Percentiles rank a stretch among this genome's conserved stretches.
These are phyloP conservation scores for Ochotona curzoniae DNA, from an alignment of 2,113 vertebrate genomes.

Conservation along the genomic window DNA sequence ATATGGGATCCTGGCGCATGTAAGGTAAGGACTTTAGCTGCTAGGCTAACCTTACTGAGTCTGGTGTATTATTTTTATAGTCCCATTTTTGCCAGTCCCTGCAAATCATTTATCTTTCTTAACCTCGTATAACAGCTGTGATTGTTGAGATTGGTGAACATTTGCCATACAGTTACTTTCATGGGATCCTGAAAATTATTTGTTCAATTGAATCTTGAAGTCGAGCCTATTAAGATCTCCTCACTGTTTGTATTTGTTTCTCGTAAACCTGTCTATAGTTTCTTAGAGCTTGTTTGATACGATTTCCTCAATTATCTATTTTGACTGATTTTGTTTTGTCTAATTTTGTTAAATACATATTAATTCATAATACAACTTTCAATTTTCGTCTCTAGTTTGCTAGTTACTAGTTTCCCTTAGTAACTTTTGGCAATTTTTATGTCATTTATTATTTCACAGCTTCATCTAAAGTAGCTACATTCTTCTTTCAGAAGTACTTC, in stretches of 20 bases:
- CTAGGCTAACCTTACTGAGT: too few species aligned
- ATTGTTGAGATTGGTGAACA: neutral
- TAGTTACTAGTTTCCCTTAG: neutral
- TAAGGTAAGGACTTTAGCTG: too few species aligned
- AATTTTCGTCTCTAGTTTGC: conserved; percentile 9
- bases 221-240: neutral
- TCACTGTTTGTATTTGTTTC: neutral
- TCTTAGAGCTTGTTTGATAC: neutral
- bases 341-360: neutral
- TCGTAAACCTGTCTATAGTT: neutral
- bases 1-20: too few species aligned
- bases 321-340: neutral
- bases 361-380: conserved; percentile 27
- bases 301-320: neutral
- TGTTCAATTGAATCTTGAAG: neutral
- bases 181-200: neutral
- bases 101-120: neutral
- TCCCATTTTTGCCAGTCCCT: neutral
- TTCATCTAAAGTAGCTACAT: neutral
- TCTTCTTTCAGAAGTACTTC: neutral
- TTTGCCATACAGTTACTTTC: neutral
- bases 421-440: neutral
- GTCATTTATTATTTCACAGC: conserved; percentile 24
- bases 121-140: neutral
- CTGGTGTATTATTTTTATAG: neutral